These are phyloP conservation scores for Lepus europaeus DNA, from an alignment of 2,113 vertebrate genomes.

Conservation along the genomic window DNA sequence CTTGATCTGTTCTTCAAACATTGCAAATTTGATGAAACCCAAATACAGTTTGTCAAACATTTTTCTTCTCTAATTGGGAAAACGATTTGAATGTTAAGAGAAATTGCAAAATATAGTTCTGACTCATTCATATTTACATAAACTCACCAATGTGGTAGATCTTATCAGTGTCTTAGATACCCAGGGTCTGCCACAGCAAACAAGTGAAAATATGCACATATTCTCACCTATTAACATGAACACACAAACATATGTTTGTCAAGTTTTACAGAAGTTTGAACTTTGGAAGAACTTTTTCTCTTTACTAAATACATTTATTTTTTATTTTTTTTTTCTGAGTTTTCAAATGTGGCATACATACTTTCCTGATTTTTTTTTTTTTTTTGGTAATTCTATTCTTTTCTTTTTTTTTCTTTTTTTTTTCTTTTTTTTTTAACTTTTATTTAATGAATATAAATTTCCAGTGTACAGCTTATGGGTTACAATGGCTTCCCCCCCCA, in stretches of 20 bases:
- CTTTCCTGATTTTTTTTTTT: too few species aligned
- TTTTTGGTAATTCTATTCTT: too few species aligned
- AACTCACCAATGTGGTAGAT: conserved; percentile 54
- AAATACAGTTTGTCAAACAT: conserved; percentile 77
- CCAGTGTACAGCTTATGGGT: too few species aligned
- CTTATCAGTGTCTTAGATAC: neutral
- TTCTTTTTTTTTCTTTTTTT: too few species aligned
- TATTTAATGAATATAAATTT: too few species aligned
- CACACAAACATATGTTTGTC: neutral
- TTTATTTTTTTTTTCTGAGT: too few species aligned
- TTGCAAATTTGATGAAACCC: conserved; percentile 75
- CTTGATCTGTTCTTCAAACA: conserved; percentile 83
- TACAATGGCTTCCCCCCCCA: too few species aligned
- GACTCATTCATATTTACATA: conserved; percentile 62
- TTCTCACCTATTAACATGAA: neutral
- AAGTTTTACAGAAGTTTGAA: conserved; percentile 18
- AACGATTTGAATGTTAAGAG: conserved; percentile 69
- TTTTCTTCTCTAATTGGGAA: conserved; percentile 80
- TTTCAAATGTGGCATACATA: too few species aligned
- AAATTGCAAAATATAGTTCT: conserved; percentile 67
- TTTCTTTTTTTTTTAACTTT: too few species aligned
- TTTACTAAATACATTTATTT: conserved; percentile 53
- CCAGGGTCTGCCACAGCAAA: conserved; percentile 9
- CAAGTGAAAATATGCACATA: neutral
- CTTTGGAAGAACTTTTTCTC: neutral